These are phyloP conservation scores for Maccullochella peelii DNA, from an alignment of 2,113 vertebrate genomes.

Conservation along the genomic window DNA sequence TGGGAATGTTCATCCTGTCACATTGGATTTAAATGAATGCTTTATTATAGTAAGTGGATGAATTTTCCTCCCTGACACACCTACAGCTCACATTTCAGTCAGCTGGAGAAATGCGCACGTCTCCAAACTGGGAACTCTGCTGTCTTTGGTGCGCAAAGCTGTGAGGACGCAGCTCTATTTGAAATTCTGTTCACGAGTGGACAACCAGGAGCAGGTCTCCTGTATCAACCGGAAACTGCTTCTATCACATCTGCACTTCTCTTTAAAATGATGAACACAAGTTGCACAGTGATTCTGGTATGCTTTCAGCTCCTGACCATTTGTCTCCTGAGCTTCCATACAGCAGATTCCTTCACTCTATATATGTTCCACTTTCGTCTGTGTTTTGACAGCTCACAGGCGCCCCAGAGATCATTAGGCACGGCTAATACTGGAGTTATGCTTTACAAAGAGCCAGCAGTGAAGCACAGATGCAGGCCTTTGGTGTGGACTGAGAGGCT, in stretches of 20 bases:
- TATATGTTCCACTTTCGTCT: constrained; percentile 6
- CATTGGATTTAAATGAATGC: constrained; percentile 33
- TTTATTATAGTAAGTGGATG: neutral
- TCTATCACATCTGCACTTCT: neutral
- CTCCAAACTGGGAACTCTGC: neutral
- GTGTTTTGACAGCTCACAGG: constrained; percentile 31
- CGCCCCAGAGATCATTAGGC: constrained; percentile 27
- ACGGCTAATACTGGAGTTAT: constrained; percentile 25
- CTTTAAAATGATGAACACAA: neutral
- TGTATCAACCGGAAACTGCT: constrained; percentile 10
- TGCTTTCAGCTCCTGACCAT: constrained; percentile 25
- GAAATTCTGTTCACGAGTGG: constrained; percentile 59
- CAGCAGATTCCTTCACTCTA: constrained; percentile 30
- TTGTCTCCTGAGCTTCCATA: constrained; percentile 16
- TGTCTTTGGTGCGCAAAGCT: constrained; percentile 26
- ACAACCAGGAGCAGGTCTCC: constrained; percentile 20
- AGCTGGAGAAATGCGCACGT: neutral
- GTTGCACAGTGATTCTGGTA: neutral
- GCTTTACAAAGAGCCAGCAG: constrained; percentile 24
- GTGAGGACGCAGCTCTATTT: constrained; percentile 39
- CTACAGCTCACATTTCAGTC: constrained; percentile 11
- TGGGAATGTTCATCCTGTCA: constrained; percentile 14
- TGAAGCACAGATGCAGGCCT: constrained; percentile 22
- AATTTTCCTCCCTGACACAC: neutral
- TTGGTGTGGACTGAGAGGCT: constrained; percentile 19